A percentile compares a stretch with the other conserved stretches of the same genome.
Evolutionary conservation across 2,797 vertebrate genomes (phyloP).

Genomic region (Takifugu rubripes): DNA sequence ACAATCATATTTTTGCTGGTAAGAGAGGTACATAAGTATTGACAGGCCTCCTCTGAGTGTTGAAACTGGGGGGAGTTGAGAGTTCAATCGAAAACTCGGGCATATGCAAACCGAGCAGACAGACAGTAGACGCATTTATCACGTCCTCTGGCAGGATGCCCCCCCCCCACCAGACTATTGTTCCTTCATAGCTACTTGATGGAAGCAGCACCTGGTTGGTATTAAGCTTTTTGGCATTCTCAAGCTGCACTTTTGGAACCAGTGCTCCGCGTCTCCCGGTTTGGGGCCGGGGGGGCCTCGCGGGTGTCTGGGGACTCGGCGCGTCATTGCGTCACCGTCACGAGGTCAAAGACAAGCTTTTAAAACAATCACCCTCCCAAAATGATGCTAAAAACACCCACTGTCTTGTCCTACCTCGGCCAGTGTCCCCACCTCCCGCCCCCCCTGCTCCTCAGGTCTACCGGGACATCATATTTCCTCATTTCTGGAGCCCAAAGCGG

Average conservation of each 20-base stretch:
- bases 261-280: constrained; percentile 3
- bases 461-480: constrained; percentile 83
- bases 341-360: constrained; percentile 67
- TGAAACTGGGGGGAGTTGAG: no score
- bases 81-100: no score
- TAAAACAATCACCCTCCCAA: constrained; percentile 71
- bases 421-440: constrained; percentile 57
- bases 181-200: constrained; percentile 11
- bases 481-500: constrained; percentile 82
- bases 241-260: not conserved
- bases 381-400: constrained; percentile 45
- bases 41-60: no score
- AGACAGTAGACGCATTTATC: constrained; percentile 43
- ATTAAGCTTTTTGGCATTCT: not conserved
- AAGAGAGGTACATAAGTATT: no score
- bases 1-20: no score
- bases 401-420: constrained; percentile 44
- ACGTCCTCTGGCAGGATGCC: constrained; percentile 12
- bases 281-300: constrained; percentile 9
- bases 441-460: constrained; percentile 56
- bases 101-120: constrained; percentile 10
- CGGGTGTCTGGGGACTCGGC: constrained; percentile 42
- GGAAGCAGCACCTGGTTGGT: not conserved
- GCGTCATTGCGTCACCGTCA: constrained; percentile 43
- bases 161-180: constrained; percentile 17